Percentiles rank a stretch among this genome's conserved stretches.
Evolutionary conservation across 2,888 invertebrate species (phyloP).

Genomic region (Meganola albula): DNA sequence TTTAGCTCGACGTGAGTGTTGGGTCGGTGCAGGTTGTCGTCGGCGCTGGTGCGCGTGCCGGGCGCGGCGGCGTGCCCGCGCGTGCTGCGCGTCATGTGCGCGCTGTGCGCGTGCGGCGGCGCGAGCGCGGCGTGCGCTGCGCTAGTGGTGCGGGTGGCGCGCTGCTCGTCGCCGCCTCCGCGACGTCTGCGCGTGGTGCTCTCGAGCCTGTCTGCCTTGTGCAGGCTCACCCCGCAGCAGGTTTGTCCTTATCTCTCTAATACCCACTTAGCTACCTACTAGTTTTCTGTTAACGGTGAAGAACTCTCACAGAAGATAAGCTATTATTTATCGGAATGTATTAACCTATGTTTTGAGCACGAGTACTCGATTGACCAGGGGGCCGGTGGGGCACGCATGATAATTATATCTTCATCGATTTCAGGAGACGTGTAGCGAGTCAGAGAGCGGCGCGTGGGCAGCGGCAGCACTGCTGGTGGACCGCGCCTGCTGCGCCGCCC

Average conservation of each 20-base stretch:
- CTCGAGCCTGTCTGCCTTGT: conserved; percentile 31
- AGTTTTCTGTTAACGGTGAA: too few relatives aligned
- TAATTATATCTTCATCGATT: neutral
- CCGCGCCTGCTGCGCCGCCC: conserved; percentile 30
- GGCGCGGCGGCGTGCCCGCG: conserved; percentile 34
- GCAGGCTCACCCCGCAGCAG: conserved; percentile 30
- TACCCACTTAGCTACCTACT: too few relatives aligned
- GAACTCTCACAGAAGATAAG: too few relatives aligned
- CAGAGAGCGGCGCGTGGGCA: conserved; percentile 45
- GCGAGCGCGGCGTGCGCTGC: conserved; percentile 38
- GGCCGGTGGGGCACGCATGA: neutral
- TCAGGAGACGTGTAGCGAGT: conserved; percentile 20
- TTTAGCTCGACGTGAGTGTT: neutral
- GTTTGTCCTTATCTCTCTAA: too few relatives aligned
- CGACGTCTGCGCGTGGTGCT: conserved; percentile 30
- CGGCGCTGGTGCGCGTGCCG: conserved; percentile 44
- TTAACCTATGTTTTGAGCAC: too few relatives aligned
- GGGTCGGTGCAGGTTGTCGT: conserved; percentile 40
- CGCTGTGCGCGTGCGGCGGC: conserved; percentile 38
- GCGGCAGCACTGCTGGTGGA: conserved; percentile 51
- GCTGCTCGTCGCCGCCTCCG: conserved; percentile 34
- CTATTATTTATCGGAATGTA: too few relatives aligned
- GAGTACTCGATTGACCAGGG: too few relatives aligned
- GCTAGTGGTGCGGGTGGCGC: conserved; percentile 37
- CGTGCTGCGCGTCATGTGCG: conserved; percentile 32